Base-by-base conservation (phyloP, 2,113 vertebrate genomes). In the Phocoena phocoena region DNA sequence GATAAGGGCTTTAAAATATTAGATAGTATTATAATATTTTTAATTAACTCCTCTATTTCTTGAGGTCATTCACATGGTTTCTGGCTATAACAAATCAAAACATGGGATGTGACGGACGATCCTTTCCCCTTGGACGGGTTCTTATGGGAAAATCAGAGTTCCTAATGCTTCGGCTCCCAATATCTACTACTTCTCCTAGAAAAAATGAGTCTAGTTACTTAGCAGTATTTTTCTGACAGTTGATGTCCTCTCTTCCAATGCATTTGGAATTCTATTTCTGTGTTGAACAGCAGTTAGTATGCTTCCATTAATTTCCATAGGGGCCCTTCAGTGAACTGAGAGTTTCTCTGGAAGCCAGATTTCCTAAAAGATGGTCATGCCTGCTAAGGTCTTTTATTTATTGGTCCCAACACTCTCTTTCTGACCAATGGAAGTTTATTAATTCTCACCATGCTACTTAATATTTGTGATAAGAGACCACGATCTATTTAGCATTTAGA, bases 221-320 rank as follows among this genome's bases (percentile, higher is more conserved):
- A 60, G 44, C 62, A 10, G 8, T 47, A 6, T 68, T 68, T 83
- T 44, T 28, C 87, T 58, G 73, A 86, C 17, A 58, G 74, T 73
- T 62, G 68, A 92, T 25, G 58, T 58, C 47, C 6, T 58, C 21
- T 20, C 76, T 86, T 50, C 50, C 36, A 84, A 47, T 60, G 84
- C 50, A 95, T 36, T 80, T 20, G 25, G 36, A 81, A 67, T 53
- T 50, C 83, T 65, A 41, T 74, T 73, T 92, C 47, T 62, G 11
- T 36, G 50, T 74, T 68, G 70, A 62, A 60, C 14, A 6, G 50
- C 33, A 31, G 38, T 80, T 58, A 81, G 58, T 77, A 70, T 44
- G 28, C 1, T 33, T 58, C n/a, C 77, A 17, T 81, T 38, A 5
- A 74, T 44, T 53, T 50, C 50, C 65, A 76, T 1, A 60, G 13